A percentile compares a stretch with the other conserved stretches of the same genome.
These are phyloP conservation scores for Branchipolynoe longqiensis DNA, from an alignment of 2,888 invertebrate genomes.

Conservation along the genomic window DNA sequence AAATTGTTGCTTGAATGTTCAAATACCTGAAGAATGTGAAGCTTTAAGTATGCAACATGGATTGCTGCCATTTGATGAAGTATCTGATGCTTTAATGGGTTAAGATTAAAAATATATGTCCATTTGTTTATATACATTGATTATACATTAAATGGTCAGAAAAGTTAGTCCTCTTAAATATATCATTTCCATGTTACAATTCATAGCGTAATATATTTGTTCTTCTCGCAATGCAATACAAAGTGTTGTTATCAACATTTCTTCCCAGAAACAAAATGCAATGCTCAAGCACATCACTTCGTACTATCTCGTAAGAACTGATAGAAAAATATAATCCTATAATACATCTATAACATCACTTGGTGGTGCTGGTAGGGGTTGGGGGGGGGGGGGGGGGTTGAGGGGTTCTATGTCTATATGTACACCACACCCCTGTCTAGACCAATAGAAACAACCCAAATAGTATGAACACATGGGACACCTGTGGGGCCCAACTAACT, in stretches of 20 bases:
- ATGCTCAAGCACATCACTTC: neutral
- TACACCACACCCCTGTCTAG: neutral
- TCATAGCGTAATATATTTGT: neutral
- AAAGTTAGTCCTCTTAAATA: slow-evolving; percentile 28
- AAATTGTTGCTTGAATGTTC: neutral
- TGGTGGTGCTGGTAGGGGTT: slow-evolving; percentile 21
- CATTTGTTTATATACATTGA: slow-evolving; percentile 18
- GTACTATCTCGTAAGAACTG: slow-evolving; percentile 17
- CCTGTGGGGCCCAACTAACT: neutral
- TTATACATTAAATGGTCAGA: neutral
- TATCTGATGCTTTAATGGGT: neutral
- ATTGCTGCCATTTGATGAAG: slow-evolving; percentile 38
- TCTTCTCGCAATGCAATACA: neutral
- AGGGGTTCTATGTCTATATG: no score
- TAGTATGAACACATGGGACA: neutral
- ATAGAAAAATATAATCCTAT: slow-evolving; percentile 40
- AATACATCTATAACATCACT: slow-evolving; percentile 35
- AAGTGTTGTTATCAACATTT: slow-evolving; percentile 6
- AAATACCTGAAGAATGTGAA: neutral
- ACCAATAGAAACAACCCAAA: slow-evolving; percentile 16
- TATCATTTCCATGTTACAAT: neutral
- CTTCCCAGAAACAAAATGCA: slow-evolving; percentile 32
- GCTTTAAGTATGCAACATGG: neutral
- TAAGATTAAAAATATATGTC: slow-evolving; percentile 1
- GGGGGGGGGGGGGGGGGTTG: no score